phyloP scores from a whole-genome alignment of 2,888 invertebrate genomes.

The Notocelia uddmanniana region DNA sequence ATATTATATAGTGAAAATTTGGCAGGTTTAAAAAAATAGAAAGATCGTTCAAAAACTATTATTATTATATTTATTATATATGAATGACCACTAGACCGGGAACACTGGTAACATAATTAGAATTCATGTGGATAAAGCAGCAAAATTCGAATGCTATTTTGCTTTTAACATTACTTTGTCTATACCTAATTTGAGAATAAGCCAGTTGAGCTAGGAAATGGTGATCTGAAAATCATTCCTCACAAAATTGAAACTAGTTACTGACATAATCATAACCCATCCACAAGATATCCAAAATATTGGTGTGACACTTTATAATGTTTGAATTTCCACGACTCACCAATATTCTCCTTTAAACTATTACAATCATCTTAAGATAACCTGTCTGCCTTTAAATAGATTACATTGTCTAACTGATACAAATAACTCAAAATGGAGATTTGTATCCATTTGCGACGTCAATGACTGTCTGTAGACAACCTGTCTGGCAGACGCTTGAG shows the following conservation, averaged over 20 bases:
- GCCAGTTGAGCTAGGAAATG: too few relatives aligned
- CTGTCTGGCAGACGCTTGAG: conserved; percentile 13
- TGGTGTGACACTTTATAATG: background rate
- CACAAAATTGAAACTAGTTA: too few relatives aligned
- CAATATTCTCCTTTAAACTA: too few relatives aligned
- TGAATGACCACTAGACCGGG: background rate
- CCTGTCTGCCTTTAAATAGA: conserved; percentile 30
- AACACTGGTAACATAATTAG: too few relatives aligned
- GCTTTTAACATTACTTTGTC: too few relatives aligned
- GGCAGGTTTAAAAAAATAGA: background rate
- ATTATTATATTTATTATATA: too few relatives aligned
- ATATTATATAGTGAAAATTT: background rate
- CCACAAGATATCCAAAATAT: background rate
- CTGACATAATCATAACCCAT: too few relatives aligned
- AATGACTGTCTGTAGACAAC: conserved; percentile 17
- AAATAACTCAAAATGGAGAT: conserved; percentile 21
- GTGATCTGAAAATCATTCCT: too few relatives aligned
- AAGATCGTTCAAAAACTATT: background rate
- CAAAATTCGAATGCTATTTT: too few relatives aligned
- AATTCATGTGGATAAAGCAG: too few relatives aligned
- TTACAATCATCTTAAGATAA: conserved; percentile 16
- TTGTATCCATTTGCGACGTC: background rate
- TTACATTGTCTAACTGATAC: conserved; percentile 20
- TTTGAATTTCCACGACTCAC: background rate
- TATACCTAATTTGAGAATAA: too few relatives aligned